Evolutionary conservation across 1,140 invertebrate genomes (phyloP).

Genomic region (Drosophila ficusphila): DNA sequence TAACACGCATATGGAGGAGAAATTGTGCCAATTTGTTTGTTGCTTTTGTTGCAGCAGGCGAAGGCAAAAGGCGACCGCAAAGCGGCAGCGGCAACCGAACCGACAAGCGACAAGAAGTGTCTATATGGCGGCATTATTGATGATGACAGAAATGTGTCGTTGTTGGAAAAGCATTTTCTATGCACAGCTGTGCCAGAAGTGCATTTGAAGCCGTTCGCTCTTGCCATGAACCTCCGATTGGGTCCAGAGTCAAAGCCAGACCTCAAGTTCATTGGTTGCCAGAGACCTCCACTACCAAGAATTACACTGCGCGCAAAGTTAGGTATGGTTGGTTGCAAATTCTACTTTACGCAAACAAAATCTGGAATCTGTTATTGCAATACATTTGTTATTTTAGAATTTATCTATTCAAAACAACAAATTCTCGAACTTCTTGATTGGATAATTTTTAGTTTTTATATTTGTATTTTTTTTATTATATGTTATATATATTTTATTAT

Average conservation of each 20-base stretch:
- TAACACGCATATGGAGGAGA: slow-evolving; percentile 71
- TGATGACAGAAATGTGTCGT: slow-evolving; percentile 81
- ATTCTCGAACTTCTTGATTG: too few species aligned
- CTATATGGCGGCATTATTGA: slow-evolving; percentile 77
- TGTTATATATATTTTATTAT: neutral
- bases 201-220: slow-evolving; percentile 16
- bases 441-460: too few species aligned
- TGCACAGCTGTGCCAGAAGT: slow-evolving; percentile 54
- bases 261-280: slow-evolving; percentile 35
- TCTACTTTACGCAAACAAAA: too few species aligned
- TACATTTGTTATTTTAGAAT: too few species aligned
- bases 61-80: slow-evolving; percentile 60
- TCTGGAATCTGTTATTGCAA: too few species aligned
- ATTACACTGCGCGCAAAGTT: neutral
- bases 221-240: slow-evolving; percentile 35
- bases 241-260: slow-evolving; percentile 8
- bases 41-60: slow-evolving; percentile 45
- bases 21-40: slow-evolving; percentile 80
- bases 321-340: too few species aligned
- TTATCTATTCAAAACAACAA: too few species aligned
- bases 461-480: too few species aligned
- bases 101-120: slow-evolving; percentile 48
- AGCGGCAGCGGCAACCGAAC: too few species aligned
- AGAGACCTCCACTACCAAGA: neutral
- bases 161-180: slow-evolving; percentile 58